phyloP scores from a whole-genome alignment of 1,140 invertebrate genomes.

The Habropoda laboriosa region DNA sequence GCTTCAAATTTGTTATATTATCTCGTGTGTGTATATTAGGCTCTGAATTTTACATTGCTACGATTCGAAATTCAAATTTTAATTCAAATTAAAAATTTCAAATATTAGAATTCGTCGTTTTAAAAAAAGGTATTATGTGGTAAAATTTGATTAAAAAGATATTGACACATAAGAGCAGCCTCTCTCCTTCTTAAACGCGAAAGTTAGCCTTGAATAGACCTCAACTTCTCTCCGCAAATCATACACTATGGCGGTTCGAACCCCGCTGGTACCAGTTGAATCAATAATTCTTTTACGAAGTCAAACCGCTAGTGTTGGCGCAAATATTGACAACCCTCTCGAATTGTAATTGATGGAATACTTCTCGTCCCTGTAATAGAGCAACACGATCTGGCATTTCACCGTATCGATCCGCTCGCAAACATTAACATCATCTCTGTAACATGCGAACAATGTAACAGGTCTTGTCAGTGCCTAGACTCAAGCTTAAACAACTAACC shows the following conservation, averaged over 20 bases:
- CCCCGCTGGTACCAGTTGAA: conserved; percentile 28
- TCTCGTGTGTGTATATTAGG: too few relatives aligned
- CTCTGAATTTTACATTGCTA: too few relatives aligned
- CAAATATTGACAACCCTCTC: conserved; percentile 61
- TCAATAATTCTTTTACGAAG: conserved; percentile 61
- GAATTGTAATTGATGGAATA: conserved; percentile 62
- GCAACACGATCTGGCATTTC: conserved; percentile 52
- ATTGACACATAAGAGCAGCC: neutral
- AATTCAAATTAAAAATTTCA: too few relatives aligned
- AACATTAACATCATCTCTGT: conserved; percentile 53
- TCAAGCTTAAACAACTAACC: neutral
- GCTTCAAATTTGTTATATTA: too few relatives aligned
- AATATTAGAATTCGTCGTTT: too few relatives aligned
- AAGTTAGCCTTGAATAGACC: neutral
- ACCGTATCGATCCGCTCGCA: conserved; percentile 57
- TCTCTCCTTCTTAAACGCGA: neutral
- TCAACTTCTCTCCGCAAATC: neutral
- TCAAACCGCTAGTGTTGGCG: conserved; percentile 46
- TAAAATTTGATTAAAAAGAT: neutral
- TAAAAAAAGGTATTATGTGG: too few relatives aligned
- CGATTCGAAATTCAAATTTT: too few relatives aligned
- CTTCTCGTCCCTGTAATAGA: conserved; percentile 39
- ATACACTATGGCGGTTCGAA: neutral
- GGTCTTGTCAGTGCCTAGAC: neutral
- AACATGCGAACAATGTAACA: conserved; percentile 1